phyloP scores from a whole-genome alignment of 2,797 vertebrate genomes.

The Nyctalus aviator region DNA sequence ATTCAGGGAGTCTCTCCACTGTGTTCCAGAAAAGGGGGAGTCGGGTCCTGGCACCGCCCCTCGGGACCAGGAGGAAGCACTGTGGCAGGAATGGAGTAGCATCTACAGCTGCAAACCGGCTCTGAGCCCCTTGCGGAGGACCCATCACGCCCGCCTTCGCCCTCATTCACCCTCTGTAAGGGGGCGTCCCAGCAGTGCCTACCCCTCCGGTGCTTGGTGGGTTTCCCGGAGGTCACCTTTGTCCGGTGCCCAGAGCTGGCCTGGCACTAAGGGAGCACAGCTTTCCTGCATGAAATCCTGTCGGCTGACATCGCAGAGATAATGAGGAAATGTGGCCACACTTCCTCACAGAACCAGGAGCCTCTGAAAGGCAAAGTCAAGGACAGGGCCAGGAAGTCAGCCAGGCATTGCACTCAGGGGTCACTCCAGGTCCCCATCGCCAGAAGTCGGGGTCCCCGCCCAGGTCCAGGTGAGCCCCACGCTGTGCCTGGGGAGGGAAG shows the following conservation, averaged over 20 bases:
- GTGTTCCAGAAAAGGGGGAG: background rate
- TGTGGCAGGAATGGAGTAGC: background rate
- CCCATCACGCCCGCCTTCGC: background rate
- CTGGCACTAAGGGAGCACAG: background rate
- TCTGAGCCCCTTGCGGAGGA: background rate
- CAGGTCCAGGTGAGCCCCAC: fast-evolving
- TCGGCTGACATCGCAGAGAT: fast-evolving
- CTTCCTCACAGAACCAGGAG: fast-evolving
- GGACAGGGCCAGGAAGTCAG: fast-evolving
- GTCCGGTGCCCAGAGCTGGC: too few species aligned
- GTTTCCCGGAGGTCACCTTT: background rate
- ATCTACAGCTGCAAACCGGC: background rate
- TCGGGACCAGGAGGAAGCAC: background rate
- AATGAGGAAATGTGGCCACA: fast-evolving
- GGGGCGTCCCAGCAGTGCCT: background rate
- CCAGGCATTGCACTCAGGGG: fast-evolving
- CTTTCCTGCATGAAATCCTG: background rate
- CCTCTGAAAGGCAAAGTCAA: fast-evolving
- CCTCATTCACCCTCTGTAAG: background rate
- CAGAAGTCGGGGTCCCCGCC: fast-evolving
- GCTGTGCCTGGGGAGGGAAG: fast-evolving
- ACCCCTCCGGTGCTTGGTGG: fast-evolving
- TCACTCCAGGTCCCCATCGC: fast-evolving
- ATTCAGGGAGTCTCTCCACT: too few species aligned
- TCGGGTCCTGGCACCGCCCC: background rate